These are phyloP conservation scores for Sebastes aleutianus DNA, from an alignment of 2,797 vertebrate genomes.

Conservation along the genomic window DNA sequence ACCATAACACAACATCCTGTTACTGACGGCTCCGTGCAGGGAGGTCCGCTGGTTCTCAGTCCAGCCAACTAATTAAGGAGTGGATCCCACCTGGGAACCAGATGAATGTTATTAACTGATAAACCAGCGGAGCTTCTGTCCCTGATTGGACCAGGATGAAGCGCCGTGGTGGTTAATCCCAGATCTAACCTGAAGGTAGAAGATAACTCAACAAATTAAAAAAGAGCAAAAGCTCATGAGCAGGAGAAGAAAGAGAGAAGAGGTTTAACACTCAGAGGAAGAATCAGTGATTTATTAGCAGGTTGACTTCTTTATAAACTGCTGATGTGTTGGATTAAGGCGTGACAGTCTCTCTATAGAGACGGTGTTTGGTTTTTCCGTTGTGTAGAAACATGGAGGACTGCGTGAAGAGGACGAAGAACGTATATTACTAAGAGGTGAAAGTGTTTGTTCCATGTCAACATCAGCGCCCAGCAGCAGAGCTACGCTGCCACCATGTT, in stretches of 20 bases:
- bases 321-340: too few relatives aligned
- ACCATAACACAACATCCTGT: background rate
- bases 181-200: background rate
- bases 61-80: slow-evolving; percentile 6
- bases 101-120: slow-evolving; percentile 30
- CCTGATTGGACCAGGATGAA: background rate
- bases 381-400: too few relatives aligned
- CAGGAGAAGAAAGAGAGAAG: background rate
- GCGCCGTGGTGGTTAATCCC: background rate
- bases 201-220: background rate
- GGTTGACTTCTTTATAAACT: too few relatives aligned
- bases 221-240: background rate
- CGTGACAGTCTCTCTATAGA: too few relatives aligned
- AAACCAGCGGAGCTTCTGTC: background rate
- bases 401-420: too few relatives aligned
- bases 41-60: background rate
- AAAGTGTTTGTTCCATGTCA: too few relatives aligned
- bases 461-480: too few relatives aligned
- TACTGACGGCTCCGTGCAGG: background rate
- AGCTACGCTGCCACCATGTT: too few relatives aligned
- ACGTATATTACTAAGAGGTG: too few relatives aligned
- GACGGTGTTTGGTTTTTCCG: too few relatives aligned
- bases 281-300: too few relatives aligned
- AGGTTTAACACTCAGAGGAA: background rate
- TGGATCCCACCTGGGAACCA: background rate